Conservation (phyloP, 2,797 vertebrate species). For the Iguana delicatissima region DNA sequence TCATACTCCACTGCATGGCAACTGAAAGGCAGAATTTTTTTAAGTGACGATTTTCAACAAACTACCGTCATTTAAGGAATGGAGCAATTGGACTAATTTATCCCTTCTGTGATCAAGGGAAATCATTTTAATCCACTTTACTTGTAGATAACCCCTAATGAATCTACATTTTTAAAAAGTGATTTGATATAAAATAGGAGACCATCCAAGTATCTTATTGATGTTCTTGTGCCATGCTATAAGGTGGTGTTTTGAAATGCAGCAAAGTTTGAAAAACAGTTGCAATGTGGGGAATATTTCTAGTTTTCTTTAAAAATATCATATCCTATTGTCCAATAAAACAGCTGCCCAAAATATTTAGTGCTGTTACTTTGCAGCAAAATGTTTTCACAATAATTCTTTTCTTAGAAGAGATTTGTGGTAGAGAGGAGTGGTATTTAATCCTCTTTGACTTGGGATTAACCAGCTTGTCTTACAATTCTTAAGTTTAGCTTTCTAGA, state of each 20-base stretch:
- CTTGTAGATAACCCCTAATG: not conserved
- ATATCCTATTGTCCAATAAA: not conserved
- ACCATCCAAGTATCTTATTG: not conserved
- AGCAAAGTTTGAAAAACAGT: not conserved
- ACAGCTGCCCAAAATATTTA: constrained; percentile 43
- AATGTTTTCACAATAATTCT: constrained; percentile 59
- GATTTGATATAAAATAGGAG: not conserved
- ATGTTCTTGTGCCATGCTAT: not conserved
- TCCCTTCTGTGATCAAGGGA: not conserved
- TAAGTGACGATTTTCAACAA: not conserved
- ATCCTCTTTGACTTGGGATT: constrained; percentile 74
- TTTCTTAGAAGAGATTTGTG: constrained; percentile 44
- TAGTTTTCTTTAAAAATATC: not conserved
- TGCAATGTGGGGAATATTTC: not conserved
- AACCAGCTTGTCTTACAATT: constrained; percentile 22
- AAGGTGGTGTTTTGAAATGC: not conserved
- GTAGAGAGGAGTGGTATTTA: constrained; percentile 59
- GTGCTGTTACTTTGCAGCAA: constrained; percentile 57
- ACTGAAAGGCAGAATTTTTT: not conserved
- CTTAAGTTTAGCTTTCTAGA: constrained; percentile 5
- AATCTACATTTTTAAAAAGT: not conserved
- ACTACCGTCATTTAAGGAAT: not conserved
- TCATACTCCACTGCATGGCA: not conserved
- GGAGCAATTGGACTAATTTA: not conserved
- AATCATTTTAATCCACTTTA: not conserved